Base-by-base conservation (phyloP, 2,888 invertebrate genomes). In the Pachymerium ferrugineum region DNA sequence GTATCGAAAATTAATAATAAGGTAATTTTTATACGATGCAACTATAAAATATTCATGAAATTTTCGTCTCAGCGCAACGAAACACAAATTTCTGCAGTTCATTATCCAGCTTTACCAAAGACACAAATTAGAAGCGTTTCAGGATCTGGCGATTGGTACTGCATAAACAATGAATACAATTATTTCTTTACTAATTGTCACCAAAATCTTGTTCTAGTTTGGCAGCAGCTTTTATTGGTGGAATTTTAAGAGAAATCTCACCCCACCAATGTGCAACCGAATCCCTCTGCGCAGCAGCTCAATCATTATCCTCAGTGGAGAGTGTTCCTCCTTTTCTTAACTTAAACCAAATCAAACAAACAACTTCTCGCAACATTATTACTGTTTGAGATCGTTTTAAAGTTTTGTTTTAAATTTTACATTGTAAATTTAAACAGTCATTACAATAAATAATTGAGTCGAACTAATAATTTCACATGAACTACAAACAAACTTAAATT, bases 111-210 rank as follows among this genome's bases (percentile, higher is more conserved):
- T 30, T 78, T 79, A 10, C 72, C 77, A 3, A 74, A 74, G 3
- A 67, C 72, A 81, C 16, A 1, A 54, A 54, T 91, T 14, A 85
- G 87, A 72, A 92, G 88, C 83, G 91, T 91, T 0, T 91, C 91
- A n/a, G 93, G 92, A 3, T 91, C 92, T 22, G 92, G 92, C 1
- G 93, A 93, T 80, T 90, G 91, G 83, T 83, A 76, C n/a, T n/a
- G n/a, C n/a, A n/a, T 77, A 80, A 38, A 73, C 3, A 38, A 70
- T 3, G 12, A 3, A 25, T 4, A 38, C 14, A 28, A 29, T 12
- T 72, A 47, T 16, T 42, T 67, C 22, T 54, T 10, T 68, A 14
- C 14, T 14, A 3, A 29, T 25, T n/a, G 33, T 38, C 28, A 47
- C 28, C 12, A 30, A 72, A 14, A 8, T 28, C 31, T 72, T 54